Conservation (phyloP, 2,797 vertebrate species). For the Sebastes baramenuke region DNA sequence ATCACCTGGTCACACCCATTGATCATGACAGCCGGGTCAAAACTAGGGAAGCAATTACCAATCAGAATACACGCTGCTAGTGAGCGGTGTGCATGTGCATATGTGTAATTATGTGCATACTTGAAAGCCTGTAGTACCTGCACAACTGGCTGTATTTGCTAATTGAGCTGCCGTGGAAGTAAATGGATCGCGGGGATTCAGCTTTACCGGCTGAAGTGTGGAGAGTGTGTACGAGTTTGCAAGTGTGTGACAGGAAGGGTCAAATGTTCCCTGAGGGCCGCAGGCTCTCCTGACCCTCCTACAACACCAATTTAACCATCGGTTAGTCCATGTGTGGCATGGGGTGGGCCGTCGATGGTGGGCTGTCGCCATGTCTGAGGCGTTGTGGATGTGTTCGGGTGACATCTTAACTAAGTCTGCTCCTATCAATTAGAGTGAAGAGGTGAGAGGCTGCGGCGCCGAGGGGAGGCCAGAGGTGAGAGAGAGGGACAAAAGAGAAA, state of each 20-base stretch:
- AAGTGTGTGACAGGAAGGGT: slow-evolving; percentile 71
- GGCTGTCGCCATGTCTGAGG: slow-evolving; percentile 58
- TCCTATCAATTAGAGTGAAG: slow-evolving; percentile 80
- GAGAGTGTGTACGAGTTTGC: slow-evolving; percentile 22
- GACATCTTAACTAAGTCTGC: slow-evolving; percentile 84
- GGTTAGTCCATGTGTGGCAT: slow-evolving; percentile 53
- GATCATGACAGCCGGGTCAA: slow-evolving; percentile 68
- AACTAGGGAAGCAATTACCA: slow-evolving; percentile 70
- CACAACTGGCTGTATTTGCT: slow-evolving; percentile 40
- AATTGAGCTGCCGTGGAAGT: slow-evolving; percentile 58
- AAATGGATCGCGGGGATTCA: slow-evolving; percentile 38
- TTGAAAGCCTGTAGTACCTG: slow-evolving; percentile 25
- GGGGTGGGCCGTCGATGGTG: slow-evolving; percentile 53
- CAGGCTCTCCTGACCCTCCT: slow-evolving; percentile 67
- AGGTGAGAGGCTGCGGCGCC: slow-evolving; percentile 19
- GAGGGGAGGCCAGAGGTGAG: slow-evolving; percentile 58
- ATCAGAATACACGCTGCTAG: slow-evolving; percentile 22
- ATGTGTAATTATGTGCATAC: slow-evolving; percentile 57
- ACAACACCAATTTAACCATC: slow-evolving; percentile 77
- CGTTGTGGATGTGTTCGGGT: slow-evolving; percentile 71
- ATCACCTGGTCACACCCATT: slow-evolving; percentile 73
- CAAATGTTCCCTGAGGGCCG: slow-evolving; percentile 62
- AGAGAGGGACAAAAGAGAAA: slow-evolving; percentile 38
- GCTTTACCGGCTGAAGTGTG: slow-evolving; percentile 34
- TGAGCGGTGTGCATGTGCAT: slow-evolving; percentile 9